Conservation (phyloP, 2,888 invertebrate species). For the Danaus chrysippus region DNA sequence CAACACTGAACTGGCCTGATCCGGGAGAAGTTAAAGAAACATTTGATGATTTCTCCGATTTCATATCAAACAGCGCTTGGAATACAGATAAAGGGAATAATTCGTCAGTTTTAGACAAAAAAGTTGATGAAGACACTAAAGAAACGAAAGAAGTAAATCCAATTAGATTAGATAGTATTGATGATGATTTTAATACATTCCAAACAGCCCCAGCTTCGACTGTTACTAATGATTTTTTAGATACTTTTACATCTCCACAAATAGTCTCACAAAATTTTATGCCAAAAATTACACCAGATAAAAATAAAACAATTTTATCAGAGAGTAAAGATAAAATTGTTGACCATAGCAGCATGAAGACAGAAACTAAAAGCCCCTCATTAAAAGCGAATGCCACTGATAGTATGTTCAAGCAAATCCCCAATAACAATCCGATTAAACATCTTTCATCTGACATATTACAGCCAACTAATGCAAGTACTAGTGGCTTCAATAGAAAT, state of each 20-base stretch:
- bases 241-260: constrained; percentile 10
- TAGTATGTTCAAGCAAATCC: constrained; percentile 8
- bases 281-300: constrained; percentile 3
- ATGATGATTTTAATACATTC: constrained; percentile 72
- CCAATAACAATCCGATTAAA: constrained; percentile 37
- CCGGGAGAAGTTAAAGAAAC: constrained; percentile 71
- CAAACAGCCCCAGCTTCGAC: constrained; percentile 59
- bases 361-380: constrained; percentile 13
- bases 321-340: constrained; percentile 10
- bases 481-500: constrained; percentile 38
- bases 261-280: constrained; percentile 10
- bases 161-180: constrained; percentile 30
- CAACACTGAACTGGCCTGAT: constrained; percentile 73
- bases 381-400: constrained; percentile 11
- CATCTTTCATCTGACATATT: constrained; percentile 41
- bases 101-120: constrained; percentile 10
- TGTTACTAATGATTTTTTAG: constrained; percentile 28
- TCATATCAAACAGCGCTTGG: constrained; percentile 53
- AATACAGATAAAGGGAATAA: constrained; percentile 37
- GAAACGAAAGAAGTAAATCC: constrained; percentile 11
- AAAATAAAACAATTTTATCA: constrained; percentile 11
- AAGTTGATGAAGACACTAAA: constrained; percentile 14
- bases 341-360: constrained; percentile 9
- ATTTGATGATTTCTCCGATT: constrained; percentile 69
- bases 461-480: constrained; percentile 48